Evolutionary conservation across 2,888 invertebrate species (phyloP).

Genomic region (Xanthia togata): DNA sequence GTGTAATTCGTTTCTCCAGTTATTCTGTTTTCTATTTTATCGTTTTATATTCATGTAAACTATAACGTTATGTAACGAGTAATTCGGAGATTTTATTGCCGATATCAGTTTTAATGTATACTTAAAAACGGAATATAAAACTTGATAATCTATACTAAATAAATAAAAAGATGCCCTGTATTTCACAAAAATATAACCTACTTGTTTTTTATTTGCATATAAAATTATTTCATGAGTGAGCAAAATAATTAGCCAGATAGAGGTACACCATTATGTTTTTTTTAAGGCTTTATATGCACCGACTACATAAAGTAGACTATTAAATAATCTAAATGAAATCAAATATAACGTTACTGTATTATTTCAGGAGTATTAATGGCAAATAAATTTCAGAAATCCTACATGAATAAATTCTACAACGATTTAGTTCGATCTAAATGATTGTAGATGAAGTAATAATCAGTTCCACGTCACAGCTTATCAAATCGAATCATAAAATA

Average conservation of each 20-base stretch:
- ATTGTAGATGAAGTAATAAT: constrained; percentile 37
- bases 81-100: constrained; percentile 65
- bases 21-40: constrained; percentile 67
- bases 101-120: constrained; percentile 67
- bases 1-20: constrained; percentile 68
- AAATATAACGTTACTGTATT: not conserved
- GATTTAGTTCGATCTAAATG: not conserved
- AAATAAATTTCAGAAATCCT: not conserved
- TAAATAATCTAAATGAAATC: not conserved
- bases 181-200: constrained; percentile 20
- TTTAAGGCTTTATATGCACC: too few relatives aligned
- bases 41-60: constrained; percentile 67
- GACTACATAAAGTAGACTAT: not conserved
- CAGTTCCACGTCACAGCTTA: constrained; percentile 49
- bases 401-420: not conserved
- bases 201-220: constrained; percentile 34
- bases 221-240: constrained; percentile 26
- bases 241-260: not conserved
- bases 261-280: not conserved
- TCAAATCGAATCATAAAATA: constrained; percentile 64
- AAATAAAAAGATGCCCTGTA: constrained; percentile 17
- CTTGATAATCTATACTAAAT: constrained; percentile 54
- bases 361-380: not conserved
- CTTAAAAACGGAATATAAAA: constrained; percentile 62
- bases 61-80: constrained; percentile 62